Evolutionary conservation across 2,797 vertebrate genomes (phyloP).

Genomic region (Scolopax rusticola): DNA sequence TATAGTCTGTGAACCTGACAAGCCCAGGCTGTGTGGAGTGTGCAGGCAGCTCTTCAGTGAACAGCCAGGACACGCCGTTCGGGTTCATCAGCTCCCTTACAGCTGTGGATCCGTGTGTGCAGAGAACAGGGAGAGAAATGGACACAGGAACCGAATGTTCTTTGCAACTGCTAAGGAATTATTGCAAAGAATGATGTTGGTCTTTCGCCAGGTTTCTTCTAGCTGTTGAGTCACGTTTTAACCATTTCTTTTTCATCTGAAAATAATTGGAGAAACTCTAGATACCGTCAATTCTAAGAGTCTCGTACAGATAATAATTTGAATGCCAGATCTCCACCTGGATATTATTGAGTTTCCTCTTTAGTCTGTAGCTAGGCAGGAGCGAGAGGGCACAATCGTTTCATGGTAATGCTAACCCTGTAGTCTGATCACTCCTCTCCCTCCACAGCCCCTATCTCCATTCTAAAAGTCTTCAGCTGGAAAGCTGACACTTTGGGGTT

Average conservation of each 20-base stretch:
- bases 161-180: constrained; percentile 34
- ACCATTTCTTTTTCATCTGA: background rate
- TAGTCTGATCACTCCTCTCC: constrained; percentile 35
- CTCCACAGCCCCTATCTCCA: constrained; percentile 51
- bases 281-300: background rate
- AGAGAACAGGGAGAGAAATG: background rate
- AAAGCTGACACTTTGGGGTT: constrained; percentile 21
- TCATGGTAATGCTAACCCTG: background rate
- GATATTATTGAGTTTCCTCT: background rate
- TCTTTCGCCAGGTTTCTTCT: background rate
- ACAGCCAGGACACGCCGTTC: background rate
- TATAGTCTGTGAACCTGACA: background rate
- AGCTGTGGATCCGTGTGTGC: background rate
- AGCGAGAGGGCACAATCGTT: background rate
- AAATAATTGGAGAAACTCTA: background rate
- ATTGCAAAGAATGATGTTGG: background rate
- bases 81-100: background rate
- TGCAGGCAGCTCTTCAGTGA: background rate
- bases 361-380: background rate
- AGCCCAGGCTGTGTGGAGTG: background rate
- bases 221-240: background rate
- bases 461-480: constrained; percentile 68
- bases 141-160: background rate
- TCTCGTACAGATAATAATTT: background rate
- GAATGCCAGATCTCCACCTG: background rate